Evolutionary conservation across 2,888 invertebrate species (phyloP).

Genomic region (Cerastoderma edule): DNA sequence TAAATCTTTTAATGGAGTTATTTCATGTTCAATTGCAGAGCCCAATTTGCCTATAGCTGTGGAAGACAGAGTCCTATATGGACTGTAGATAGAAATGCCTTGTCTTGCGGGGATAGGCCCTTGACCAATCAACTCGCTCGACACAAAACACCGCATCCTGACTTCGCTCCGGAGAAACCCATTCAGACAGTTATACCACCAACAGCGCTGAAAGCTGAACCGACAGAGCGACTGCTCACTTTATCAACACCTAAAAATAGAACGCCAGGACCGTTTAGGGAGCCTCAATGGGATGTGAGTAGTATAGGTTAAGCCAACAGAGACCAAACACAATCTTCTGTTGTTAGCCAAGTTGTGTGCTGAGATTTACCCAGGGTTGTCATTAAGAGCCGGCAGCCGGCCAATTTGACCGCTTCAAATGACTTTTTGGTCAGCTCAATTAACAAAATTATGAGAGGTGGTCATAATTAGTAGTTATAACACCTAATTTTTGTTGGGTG

Average conservation of each 20-base stretch:
- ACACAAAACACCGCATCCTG: constrained; percentile 63
- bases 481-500: no score
- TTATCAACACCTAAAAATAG: constrained; percentile 74
- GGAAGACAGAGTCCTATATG: constrained; percentile 69
- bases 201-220: constrained; percentile 65
- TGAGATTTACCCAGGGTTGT: no score
- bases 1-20: no score
- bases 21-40: no score
- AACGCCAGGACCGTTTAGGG: constrained; percentile 75
- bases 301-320: background rate
- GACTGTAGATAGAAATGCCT: constrained; percentile 55
- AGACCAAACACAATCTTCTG: no score
- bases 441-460: no score
- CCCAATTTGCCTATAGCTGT: constrained; percentile 70
- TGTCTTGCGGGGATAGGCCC: constrained; percentile 59
- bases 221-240: constrained; percentile 65
- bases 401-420: no score
- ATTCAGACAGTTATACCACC: constrained; percentile 69
- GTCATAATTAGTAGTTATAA: no score
- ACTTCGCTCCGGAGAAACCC: constrained; percentile 66
- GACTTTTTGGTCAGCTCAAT: no score
- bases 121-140: constrained; percentile 58
- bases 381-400: no score
- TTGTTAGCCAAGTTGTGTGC: no score
- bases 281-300: constrained; percentile 77